Percentiles rank a stretch among this genome's conserved stretches.
Conservation (phyloP, 23 tunicate genomes). For the Styela plicata region DNA sequence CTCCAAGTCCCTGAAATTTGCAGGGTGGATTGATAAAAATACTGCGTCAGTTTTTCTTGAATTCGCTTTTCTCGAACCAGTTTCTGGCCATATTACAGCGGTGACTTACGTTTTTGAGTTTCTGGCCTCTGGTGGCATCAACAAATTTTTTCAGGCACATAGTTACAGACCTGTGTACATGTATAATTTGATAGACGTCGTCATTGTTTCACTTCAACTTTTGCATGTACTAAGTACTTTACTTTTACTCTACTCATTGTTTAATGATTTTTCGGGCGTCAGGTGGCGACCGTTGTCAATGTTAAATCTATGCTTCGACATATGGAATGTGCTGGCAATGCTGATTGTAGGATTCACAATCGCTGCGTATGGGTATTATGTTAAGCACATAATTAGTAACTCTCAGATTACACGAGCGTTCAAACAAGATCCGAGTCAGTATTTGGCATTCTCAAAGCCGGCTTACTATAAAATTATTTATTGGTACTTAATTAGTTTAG, state of each 20-base stretch:
- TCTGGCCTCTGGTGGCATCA: slow-evolving; percentile 41
- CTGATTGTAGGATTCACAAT: slow-evolving; percentile 10
- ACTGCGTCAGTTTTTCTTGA: slow-evolving; percentile 60
- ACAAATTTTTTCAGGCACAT: slow-evolving; percentile 22
- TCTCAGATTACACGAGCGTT: neutral
- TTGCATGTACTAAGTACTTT: slow-evolving; percentile 17
- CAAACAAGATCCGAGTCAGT: slow-evolving; percentile 43
- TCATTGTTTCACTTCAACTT: slow-evolving; percentile 33
- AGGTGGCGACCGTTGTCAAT: slow-evolving; percentile 42
- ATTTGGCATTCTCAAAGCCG: slow-evolving; percentile 40
- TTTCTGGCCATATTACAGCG: slow-evolving; percentile 30
- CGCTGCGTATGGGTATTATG: slow-evolving; percentile 41
- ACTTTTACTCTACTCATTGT: slow-evolving; percentile 18
- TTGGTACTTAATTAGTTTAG: slow-evolving; percentile 17
- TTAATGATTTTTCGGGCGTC: slow-evolving; percentile 39
- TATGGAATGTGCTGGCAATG: slow-evolving; percentile 45
- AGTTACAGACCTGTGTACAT: slow-evolving; percentile 49
- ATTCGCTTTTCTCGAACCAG: slow-evolving; percentile 33
- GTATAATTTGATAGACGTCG: slow-evolving; percentile 34
- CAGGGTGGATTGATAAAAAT: slow-evolving; percentile 47
- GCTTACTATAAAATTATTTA: slow-evolving; percentile 23
- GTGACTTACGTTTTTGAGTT: slow-evolving; percentile 41
- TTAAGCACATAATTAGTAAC: slow-evolving; percentile 17
- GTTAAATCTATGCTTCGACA: slow-evolving; percentile 16
- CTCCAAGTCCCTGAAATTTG: slow-evolving; percentile 26